Base-by-base conservation (phyloP, 2,888 invertebrate species). In the Polietes domitor region DNA sequence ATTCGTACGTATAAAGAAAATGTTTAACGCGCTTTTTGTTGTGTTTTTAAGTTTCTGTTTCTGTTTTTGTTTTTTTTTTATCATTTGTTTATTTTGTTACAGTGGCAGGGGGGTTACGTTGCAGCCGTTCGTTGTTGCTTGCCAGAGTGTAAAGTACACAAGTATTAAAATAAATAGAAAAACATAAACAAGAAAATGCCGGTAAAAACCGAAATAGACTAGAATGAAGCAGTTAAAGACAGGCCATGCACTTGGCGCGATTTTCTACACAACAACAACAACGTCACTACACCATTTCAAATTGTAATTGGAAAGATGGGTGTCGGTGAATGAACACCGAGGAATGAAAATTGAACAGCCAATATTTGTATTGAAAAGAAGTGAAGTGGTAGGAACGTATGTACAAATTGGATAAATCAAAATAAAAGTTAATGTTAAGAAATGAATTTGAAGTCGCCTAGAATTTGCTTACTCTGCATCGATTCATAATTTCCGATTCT, bases 161-260 rank as follows among this genome's bases (percentile, higher is more conserved):
- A 73, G 61, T 72, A 73, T 55, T 65, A 15, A 43, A 68, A 41
- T 43, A 43, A 12, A 41, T 43, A 43, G 43, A 53, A 55, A 72
- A 53, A 26, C 6, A 68, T 6, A 47, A 19, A 71, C 43, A n/a
- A 43, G 32, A n/a, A 81, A 76, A 71, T 75, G 78, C 84, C 76
- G 78, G 84, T 84, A 61, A 72, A 61, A 84, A 84, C 84, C 78
- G 76, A 78, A 74, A 78, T 50, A 61, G 58, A 78, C 84, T 76
- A 84, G 81, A 81, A 78, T 61, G 47, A 84, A 76, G 75, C 81
- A 68, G 84, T 84, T 84, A 53, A 81, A 78, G 75, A 72, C 78
- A 78, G 75, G 68, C 78, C 84, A 50, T 81, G 77, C 80, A 77
- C 84, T 81, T 81, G 78, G 68, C 61, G 80, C 58, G 6, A n/a